Base-by-base conservation (phyloP, 2,888 invertebrate species). In the Cynaeus angustus region DNA sequence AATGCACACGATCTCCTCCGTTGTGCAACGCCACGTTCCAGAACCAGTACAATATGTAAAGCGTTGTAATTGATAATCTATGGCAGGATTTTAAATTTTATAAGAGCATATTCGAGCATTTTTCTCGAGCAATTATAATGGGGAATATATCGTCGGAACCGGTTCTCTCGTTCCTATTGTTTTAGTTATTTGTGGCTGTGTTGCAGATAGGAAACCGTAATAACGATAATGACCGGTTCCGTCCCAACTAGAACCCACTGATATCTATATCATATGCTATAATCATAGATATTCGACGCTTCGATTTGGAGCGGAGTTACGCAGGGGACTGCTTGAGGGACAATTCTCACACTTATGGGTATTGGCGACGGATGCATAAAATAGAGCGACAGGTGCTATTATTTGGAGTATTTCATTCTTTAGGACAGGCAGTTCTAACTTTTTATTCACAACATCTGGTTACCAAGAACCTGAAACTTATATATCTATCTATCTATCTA, bases 161-260 rank as follows among this genome's bases (percentile, higher is more conserved):
- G 68, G 68, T 68, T 68, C 55, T 21, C 21, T 50, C 10, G 62
- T 55, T 67, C 48, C 68, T 68, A 68, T 68, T 68, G 68, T 68
- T 68, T 68, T 50, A 68, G 64, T 64, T 68, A 68, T 68, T 68
- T 68, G 68, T 68, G 68, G 64, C 50, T 56, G 55, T 48, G 68
- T 64, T 68, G 13, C 10, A 68, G 64, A 68, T 48, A 62, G 28
- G 58, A 68, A 68, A 68, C 38, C 37, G 68, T 68, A 68, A 68
- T 68, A 64, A 68, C 58, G 68, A 68, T 68, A 68, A 68, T 68
- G 68, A 68, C 68, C 62, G 62, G 62, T 62, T 28, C 62, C 62
- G 50, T 62, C 68, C 46, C 48, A 46, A 53, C 61, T 21, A 59
- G 52, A 14, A 37, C 52, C 16, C 64, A 26, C 28, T 65, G 65